Conservation (phyloP, 2,113 vertebrate genomes). For the Pteronura brasiliensis region DNA sequence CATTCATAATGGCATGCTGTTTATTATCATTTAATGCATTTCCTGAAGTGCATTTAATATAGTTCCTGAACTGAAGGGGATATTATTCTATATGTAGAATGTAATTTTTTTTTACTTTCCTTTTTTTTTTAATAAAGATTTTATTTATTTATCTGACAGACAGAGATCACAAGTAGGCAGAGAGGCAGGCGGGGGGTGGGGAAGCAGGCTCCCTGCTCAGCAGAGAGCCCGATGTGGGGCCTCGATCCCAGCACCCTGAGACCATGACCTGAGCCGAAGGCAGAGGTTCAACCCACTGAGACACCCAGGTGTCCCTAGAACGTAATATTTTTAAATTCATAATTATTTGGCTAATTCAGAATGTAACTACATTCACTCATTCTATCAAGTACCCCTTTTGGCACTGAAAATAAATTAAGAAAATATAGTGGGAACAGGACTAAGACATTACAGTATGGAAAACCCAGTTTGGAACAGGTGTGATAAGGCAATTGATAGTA, state of each 20-base stretch:
- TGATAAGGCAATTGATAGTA: not conserved
- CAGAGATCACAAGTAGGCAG: too few relatives aligned
- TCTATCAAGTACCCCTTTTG: not conserved
- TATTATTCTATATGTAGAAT: not conserved
- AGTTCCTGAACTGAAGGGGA: not conserved
- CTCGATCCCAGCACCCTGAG: too few relatives aligned
- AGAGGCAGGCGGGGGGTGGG: accelerated
- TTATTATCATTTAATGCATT: not conserved
- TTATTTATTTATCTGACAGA: too few relatives aligned
- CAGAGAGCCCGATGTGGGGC: too few relatives aligned
- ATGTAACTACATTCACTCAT: not conserved
- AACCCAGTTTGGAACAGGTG: not conserved
- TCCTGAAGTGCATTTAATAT: not conserved
- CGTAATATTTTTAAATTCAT: not conserved
- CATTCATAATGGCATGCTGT: not conserved
- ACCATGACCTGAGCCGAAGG: too few relatives aligned
- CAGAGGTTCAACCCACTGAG: too few relatives aligned
- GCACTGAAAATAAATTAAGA: not conserved
- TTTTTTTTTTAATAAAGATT: too few relatives aligned
- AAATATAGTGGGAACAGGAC: not conserved
- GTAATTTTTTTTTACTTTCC: not conserved
- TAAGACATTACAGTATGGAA: not conserved
- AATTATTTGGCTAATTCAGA: slow-evolving; percentile 19
- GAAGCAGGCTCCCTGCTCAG: too few relatives aligned
- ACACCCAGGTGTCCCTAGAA: not conserved